phyloP scores from a whole-genome alignment of 2,113 vertebrate species.

The Psammodynastes pulverulentus region DNA sequence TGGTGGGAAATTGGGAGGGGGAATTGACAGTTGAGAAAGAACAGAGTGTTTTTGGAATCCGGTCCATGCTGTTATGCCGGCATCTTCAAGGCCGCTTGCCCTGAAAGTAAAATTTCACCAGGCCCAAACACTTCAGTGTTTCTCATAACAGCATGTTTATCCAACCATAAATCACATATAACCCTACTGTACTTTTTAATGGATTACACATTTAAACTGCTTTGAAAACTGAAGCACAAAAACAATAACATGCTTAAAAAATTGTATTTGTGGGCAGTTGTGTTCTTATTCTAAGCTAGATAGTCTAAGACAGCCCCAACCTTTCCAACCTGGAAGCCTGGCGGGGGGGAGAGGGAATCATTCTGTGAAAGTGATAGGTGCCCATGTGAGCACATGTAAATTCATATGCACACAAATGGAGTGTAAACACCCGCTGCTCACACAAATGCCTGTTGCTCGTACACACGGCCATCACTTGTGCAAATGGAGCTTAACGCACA shows the following conservation, averaged over 20 bases:
- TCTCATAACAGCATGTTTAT: neutral
- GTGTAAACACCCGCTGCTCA: neutral
- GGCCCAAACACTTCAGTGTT: no score
- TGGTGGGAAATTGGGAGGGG: no score
- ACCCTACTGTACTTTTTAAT: neutral
- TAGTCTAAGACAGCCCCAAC: neutral
- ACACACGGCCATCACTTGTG: neutral
- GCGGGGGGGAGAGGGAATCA: neutral
- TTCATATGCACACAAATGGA: neutral
- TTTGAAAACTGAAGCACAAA: neutral
- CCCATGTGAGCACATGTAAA: neutral
- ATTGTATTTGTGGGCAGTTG: neutral
- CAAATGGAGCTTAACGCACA: no score
- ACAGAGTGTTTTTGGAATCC: no score
- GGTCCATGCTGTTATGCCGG: no score
- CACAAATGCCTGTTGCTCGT: neutral
- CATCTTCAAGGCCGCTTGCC: no score
- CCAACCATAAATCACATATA: neutral
- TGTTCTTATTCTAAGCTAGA: neutral
- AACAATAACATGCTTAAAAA: neutral
- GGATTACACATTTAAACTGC: neutral
- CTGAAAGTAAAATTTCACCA: no score
- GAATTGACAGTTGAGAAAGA: no score
- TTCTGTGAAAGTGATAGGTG: neutral
- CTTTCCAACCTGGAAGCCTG: no score